Percentiles rank a stretch among this genome's conserved stretches.
These are phyloP conservation scores for Cephus pygmeus DNA, from an alignment of 2,888 invertebrate genomes.

Conservation along the genomic window DNA sequence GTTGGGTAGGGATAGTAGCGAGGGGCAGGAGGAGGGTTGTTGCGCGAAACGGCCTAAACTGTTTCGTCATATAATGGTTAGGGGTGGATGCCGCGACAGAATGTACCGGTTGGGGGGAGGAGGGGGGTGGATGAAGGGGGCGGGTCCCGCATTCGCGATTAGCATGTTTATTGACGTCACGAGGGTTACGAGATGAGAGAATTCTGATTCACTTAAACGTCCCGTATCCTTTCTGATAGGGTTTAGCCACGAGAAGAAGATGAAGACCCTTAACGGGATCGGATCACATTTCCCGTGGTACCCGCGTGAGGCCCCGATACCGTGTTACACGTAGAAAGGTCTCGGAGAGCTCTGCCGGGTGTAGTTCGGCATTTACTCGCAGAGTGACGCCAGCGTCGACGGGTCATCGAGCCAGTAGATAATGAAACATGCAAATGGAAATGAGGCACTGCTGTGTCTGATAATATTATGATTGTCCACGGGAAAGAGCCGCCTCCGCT, in stretches of 20 bases:
- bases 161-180: slow-evolving; percentile 23
- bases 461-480: slow-evolving; percentile 58
- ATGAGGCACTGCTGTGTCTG: slow-evolving; percentile 52
- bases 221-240: not conserved
- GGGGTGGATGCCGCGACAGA: slow-evolving; percentile 14
- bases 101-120: slow-evolving; percentile 1
- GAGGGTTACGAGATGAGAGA: not conserved
- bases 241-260: not conserved
- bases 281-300: not conserved
- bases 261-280: not conserved
- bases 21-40: not conserved
- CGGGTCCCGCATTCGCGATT: slow-evolving; percentile 17
- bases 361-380: not conserved
- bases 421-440: slow-evolving; percentile 59
- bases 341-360: not conserved
- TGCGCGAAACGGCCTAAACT: slow-evolving; percentile 9
- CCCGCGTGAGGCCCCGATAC: not conserved
- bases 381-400: slow-evolving; percentile 30
- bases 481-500: slow-evolving; percentile 30
- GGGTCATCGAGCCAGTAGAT: slow-evolving; percentile 52
- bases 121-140: not conserved
- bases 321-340: rapidly evolving
- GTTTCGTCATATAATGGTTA: slow-evolving; percentile 19
- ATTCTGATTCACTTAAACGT: not conserved
- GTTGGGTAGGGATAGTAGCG: not conserved